Evolutionary conservation across 2,113 vertebrate genomes (phyloP), one percentile per base, ranked within the genome.

Genomic region (Clarias magur): DNA sequence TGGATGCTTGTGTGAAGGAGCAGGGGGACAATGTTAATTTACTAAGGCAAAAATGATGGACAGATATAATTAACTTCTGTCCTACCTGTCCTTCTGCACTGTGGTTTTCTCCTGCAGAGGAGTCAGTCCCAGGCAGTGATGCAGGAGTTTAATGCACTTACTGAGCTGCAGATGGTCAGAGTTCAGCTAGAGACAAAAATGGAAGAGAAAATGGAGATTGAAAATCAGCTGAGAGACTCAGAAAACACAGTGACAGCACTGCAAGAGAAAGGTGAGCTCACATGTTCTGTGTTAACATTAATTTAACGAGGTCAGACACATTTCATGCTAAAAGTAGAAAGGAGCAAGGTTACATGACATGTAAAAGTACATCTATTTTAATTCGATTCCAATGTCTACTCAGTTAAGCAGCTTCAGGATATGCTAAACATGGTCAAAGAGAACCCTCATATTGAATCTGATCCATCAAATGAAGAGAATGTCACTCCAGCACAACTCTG

Each of bases 241-340:
- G 88, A 93, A 63, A 3, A 53, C 42, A 85, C 67, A 0, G 88
- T 91, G 11, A 11, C 3, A 0, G 82, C 48, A 38, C 92, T 96
- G 62, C 88, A 93, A 84, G 89, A 91, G 21, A 91, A 94, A 94
- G 94, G 96, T 96, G 90, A 8, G 87, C 17, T 57, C 13, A 17
- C 15, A 25, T 16, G 19, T 56, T 30, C 48, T 34, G 63, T 19
- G 11, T 6, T 60, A 30, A 54, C 27, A 16, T 68, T 16, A 21
- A 8, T 62, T 27, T 60, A 27, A 82, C 62, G 62, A 42, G 57
- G 21, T 81, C 10, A 81, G 11, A 62, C 17, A 42, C 21, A 38
- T 42, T 42, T 38, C 17, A 38, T 62, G 57, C 25, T 3, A 38
- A 7, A 81, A 62, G 17, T 21, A 59, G 2, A 8, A 62, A 2